These are phyloP conservation scores for Pyrgilauda ruficollis DNA, from an alignment of 2,113 vertebrate species.

Conservation along the genomic window DNA sequence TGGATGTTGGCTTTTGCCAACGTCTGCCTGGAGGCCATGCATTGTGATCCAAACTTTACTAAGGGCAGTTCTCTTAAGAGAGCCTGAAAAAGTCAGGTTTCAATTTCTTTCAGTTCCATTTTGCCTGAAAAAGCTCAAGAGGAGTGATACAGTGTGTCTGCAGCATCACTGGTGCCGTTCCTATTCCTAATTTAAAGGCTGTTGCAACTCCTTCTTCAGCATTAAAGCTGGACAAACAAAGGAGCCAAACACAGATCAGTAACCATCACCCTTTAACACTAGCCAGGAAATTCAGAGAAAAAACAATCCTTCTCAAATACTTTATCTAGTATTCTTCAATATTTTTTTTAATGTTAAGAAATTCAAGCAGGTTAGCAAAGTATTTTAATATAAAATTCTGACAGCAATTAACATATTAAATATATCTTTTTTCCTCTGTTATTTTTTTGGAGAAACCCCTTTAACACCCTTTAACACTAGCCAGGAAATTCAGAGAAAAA, in stretches of 20 bases:
- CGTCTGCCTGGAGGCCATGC: background rate
- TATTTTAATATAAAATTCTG: background rate
- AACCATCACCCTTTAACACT: background rate
- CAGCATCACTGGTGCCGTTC: background rate
- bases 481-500: background rate
- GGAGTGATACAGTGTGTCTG: background rate
- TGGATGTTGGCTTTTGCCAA: background rate
- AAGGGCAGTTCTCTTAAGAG: background rate
- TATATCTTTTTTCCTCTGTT: background rate
- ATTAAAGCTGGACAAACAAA: background rate
- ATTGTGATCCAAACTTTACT: background rate
- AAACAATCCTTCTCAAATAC: background rate
- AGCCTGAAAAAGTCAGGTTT: background rate
- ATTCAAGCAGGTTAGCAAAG: background rate
- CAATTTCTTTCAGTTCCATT: background rate
- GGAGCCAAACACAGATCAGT: background rate
- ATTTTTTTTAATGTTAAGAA: background rate
- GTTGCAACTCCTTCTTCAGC: background rate
- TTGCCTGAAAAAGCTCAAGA: background rate
- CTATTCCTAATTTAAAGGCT: background rate
- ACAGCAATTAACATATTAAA: background rate
- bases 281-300: background rate
- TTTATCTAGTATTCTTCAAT: background rate
- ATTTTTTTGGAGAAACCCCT: too few species aligned
- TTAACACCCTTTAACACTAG: background rate